Conservation (phyloP, 2,888 invertebrate genomes). For the Nymphalis c-album region DNA sequence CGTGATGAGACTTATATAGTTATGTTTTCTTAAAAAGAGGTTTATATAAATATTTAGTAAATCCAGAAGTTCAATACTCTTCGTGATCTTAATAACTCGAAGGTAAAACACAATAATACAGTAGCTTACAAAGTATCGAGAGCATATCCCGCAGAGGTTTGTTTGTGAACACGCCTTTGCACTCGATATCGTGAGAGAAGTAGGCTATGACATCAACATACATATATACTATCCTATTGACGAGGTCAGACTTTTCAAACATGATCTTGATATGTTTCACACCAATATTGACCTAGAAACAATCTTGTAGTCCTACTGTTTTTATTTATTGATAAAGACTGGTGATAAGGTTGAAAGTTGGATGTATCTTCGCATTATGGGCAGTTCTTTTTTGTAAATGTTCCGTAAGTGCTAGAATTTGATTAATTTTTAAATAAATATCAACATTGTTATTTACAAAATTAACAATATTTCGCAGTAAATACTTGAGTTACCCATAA, state of each 20-base stretch:
- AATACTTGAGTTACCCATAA: too few relatives aligned
- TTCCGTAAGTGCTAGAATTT: too few relatives aligned
- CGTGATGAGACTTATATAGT: too few relatives aligned
- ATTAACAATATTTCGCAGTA: too few relatives aligned
- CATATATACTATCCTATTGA: background rate
- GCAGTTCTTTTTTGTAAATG: too few relatives aligned
- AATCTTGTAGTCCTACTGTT: background rate
- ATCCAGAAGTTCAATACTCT: too few relatives aligned
- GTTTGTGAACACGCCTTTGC: conserved; percentile 27
- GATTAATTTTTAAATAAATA: too few relatives aligned
- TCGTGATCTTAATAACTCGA: background rate
- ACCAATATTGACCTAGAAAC: conserved; percentile 6
- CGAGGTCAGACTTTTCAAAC: background rate
- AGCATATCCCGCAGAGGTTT: conserved; percentile 21
- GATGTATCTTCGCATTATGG: too few relatives aligned
- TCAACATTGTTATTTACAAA: too few relatives aligned
- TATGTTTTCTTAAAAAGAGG: too few relatives aligned
- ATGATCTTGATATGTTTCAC: conserved; percentile 8
- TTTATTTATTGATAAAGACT: background rate
- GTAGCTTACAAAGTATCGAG: conserved; percentile 10
- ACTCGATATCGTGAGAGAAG: conserved; percentile 10
- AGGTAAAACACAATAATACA: conserved; percentile 12
- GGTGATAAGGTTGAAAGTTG: too few relatives aligned
- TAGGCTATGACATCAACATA: conserved; percentile 12
- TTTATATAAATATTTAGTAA: too few relatives aligned